Conservation (phyloP, 2,888 invertebrate species). For the Synanthedon myopaeformis region DNA sequence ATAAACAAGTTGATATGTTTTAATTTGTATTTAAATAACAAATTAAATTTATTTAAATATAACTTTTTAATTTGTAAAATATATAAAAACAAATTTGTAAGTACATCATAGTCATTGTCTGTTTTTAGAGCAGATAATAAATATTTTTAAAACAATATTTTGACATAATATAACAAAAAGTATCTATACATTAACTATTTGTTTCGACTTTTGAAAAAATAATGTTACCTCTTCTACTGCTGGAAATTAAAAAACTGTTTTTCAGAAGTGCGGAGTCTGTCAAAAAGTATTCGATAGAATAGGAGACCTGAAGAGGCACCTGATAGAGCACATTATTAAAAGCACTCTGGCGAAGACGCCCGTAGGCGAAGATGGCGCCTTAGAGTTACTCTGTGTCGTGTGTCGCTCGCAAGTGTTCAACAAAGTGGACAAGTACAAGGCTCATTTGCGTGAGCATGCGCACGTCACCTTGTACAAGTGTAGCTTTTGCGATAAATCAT, state of each 20-base stretch:
- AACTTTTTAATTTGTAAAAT: too few species aligned
- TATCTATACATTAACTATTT: too few species aligned
- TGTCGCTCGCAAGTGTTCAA: conserved; percentile 38
- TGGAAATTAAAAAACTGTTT: not conserved
- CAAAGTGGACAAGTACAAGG: conserved; percentile 54
- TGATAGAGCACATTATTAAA: conserved; percentile 57
- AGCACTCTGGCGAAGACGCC: conserved; percentile 50
- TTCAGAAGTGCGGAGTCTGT: conserved; percentile 53
- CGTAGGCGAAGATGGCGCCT: conserved; percentile 34
- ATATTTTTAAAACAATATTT: too few species aligned
- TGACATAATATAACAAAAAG: too few species aligned
- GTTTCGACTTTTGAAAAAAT: too few species aligned
- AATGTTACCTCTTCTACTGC: too few species aligned
- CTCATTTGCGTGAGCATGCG: conserved; percentile 57
- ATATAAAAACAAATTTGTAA: too few species aligned
- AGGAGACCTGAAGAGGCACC: conserved; percentile 57
- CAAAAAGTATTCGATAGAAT: conserved; percentile 49
- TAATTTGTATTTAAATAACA: too few species aligned
- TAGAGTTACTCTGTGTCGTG: conserved; percentile 49
- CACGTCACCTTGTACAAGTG: conserved; percentile 60
- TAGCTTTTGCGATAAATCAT: conserved; percentile 57
- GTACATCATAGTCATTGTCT: too few species aligned
- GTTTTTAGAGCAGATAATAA: too few species aligned
- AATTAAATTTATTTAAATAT: too few species aligned
- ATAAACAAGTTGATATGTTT: too few species aligned